Evolutionary conservation across 2,797 vertebrate genomes (phyloP).

Genomic region (Poecile montanus): DNA sequence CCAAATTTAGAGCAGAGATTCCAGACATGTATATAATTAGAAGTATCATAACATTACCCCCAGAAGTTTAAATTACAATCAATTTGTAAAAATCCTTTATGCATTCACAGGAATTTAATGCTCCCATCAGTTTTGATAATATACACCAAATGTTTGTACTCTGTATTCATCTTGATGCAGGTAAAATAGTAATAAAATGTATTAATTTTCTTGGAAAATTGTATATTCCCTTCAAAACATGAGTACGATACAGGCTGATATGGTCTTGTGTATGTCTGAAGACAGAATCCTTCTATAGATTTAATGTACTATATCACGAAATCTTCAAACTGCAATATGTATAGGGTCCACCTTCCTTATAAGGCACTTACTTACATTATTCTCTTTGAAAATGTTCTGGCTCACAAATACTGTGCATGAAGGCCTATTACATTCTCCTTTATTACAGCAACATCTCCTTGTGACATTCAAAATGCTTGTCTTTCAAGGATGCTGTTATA

Average conservation of each 20-base stretch:
- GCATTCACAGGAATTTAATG: not conserved
- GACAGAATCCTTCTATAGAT: not conserved
- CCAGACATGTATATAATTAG: not conserved
- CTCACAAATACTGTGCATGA: constrained; percentile 27
- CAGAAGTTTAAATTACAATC: not conserved
- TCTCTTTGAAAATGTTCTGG: constrained; percentile 60
- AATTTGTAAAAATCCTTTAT: not conserved
- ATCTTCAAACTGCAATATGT: constrained; percentile 62
- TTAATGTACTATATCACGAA: constrained; percentile 7
- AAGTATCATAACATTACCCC: not conserved
- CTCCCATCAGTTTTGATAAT: not conserved
- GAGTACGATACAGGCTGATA: not conserved
- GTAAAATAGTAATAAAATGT: not conserved
- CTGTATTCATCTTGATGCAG: not conserved
- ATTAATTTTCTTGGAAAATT: not conserved
- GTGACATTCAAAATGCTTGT: constrained; percentile 55
- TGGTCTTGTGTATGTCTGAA: not conserved
- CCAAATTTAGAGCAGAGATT: not conserved
- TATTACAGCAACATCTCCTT: constrained; percentile 41
- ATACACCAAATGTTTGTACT: not conserved
- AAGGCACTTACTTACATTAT: constrained; percentile 9
- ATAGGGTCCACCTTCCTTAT: constrained; percentile 15
- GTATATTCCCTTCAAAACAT: not conserved
- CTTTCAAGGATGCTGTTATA: constrained; percentile 56
- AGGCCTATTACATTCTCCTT: constrained; percentile 34